Evolutionary conservation across 1,140 invertebrate genomes (phyloP), one percentile per base, ranked within the genome.

Genomic region (Drosophila nigrodunni): DNA sequence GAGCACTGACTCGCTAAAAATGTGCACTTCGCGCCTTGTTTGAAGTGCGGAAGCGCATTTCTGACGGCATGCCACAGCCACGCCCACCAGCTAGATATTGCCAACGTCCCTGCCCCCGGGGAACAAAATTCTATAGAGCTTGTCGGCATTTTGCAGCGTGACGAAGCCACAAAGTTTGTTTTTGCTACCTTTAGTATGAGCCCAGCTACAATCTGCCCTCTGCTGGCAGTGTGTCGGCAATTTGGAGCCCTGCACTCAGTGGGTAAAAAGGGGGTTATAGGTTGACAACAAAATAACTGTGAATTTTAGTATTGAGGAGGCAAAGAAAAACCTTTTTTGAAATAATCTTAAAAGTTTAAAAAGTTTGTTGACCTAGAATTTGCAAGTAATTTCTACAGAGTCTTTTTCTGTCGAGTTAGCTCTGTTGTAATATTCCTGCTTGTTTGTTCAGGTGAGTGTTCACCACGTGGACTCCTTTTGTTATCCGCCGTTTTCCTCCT

Each of bases 11-110:
- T 8, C 47, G 43, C 50, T 62, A 50, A 76, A 76, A 78, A 75
- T 78, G 67, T 78, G 55, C 68, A 46, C 44, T 75, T 76, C 30
- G 21, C 73, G 67, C 73, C 73, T 44, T 9, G 34, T 46, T 67
- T 50, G 39, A 76, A 76, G 68, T 75, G 57, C 46, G 67, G 21
- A 66, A 76, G 67, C 61, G 57, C 62, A 57, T 65, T 66, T 74
- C 52, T 50, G 10, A 46, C 55, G 37, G 54, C 72, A 44, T 35
- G 52, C 18, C 8, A 67, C 49, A 35, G 25, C 50, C n/a, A 35
- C 49, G 49, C 49, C 41, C 21, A 21, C 41, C 7, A 41, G 3
- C 39, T 41, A 41, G 39, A 11, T 4, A 9, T 41, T 10, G 9
- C 39, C 39, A 0, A 11, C 11, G 39, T 10, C 39, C 39, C 18